phyloP scores from a whole-genome alignment of 2,888 invertebrate genomes.

The Melipona bicolor region DNA sequence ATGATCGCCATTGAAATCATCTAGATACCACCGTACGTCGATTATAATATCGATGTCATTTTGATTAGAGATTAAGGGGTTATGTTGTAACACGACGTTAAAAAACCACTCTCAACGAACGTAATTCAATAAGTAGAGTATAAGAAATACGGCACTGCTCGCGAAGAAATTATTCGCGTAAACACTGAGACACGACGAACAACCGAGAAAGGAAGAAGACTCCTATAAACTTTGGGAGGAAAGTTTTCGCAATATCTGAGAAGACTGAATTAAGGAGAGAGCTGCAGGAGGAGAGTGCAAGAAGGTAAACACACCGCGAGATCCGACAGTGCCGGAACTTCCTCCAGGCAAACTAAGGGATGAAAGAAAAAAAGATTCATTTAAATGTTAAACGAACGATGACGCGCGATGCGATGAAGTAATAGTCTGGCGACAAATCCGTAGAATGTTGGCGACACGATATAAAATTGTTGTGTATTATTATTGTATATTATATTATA shows the following conservation, averaged over 20 bases:
- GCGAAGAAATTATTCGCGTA: neutral
- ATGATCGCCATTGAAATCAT: no score
- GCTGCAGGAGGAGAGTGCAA: neutral
- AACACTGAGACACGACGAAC: neutral
- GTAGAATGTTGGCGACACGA: neutral
- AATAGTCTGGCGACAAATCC: neutral
- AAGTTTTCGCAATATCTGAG: constrained; percentile 28
- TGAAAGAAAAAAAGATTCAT: constrained; percentile 17
- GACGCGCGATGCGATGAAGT: neutral
- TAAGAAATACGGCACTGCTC: no score
- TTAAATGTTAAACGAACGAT: constrained; percentile 23
- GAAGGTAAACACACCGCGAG: constrained; percentile 33
- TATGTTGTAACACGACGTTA: no score
- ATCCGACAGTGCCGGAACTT: constrained; percentile 27
- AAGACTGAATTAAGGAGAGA: constrained; percentile 17
- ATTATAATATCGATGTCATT: no score
- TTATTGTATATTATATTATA: no score
- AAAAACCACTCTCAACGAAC: neutral
- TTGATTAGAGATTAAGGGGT: no score
- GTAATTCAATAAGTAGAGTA: neutral
- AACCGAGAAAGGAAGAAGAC: neutral
- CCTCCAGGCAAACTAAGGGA: neutral
- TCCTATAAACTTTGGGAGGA: neutral
- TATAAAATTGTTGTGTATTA: no score
- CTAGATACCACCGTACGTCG: no score